phyloP scores from a whole-genome alignment of 35 echinoderm and acorn worm genomes.

The Lytechinus variegatus region DNA sequence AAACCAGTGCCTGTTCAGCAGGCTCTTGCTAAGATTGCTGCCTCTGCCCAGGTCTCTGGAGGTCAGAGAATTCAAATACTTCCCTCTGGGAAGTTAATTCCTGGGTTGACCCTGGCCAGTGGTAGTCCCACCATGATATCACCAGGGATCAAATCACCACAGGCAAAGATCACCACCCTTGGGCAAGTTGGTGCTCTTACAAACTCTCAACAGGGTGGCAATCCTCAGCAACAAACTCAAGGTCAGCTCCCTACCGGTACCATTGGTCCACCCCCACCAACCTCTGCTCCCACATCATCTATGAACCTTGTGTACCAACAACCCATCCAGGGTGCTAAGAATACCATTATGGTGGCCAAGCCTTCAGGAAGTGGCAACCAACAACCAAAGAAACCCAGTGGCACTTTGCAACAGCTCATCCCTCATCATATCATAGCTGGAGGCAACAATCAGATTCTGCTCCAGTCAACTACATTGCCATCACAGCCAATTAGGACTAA shows the following conservation, averaged over 20 bases:
- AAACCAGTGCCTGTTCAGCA: slow-evolving; percentile 36
- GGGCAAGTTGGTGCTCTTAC: slow-evolving; percentile 68
- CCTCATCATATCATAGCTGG: slow-evolving; percentile 46
- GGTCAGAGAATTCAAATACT: slow-evolving; percentile 43
- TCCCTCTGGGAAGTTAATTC: slow-evolving; percentile 16
- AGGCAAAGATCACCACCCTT: slow-evolving; percentile 56
- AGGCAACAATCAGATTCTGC: slow-evolving; percentile 26
- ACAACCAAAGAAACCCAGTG: neutral
- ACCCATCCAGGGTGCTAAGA: slow-evolving; percentile 49
- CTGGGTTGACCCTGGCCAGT: neutral
- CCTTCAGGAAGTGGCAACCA: neutral
- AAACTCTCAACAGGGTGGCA: slow-evolving; percentile 33
- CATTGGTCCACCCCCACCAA: slow-evolving; percentile 37
- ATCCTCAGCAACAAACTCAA: slow-evolving; percentile 26
- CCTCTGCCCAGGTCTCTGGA: slow-evolving; percentile 12
- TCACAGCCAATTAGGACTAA: slow-evolving; percentile 20
- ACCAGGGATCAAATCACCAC: slow-evolving; percentile 33
- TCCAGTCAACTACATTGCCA: neutral
- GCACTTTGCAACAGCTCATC: slow-evolving; percentile 32
- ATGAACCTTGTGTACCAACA: neutral
- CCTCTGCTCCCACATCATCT: neutral
- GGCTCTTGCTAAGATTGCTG: slow-evolving; percentile 38
- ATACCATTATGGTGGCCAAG: slow-evolving; percentile 15
- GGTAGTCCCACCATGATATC: slow-evolving; percentile 2
- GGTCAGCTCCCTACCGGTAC: neutral